Evolutionary conservation across 2,888 invertebrate species (phyloP).

Genomic region (Itoplectis maculator): DNA sequence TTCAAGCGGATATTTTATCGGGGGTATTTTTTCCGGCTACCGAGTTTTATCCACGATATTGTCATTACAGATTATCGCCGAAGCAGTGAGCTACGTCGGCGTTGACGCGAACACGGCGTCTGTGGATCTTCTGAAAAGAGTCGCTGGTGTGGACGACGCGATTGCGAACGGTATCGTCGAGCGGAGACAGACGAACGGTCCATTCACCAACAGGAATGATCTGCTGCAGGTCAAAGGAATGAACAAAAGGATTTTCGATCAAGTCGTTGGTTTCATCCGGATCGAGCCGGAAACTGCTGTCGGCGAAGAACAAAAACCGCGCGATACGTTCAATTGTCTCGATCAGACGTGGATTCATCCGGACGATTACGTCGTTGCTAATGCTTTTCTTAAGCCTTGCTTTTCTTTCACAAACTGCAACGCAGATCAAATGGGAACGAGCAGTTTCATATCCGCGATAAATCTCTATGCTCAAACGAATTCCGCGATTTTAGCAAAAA

Average conservation of each 20-base stretch:
- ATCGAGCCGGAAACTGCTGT: constrained; percentile 85
- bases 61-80: constrained; percentile 88
- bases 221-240: constrained; percentile 92
- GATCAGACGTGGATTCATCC: constrained; percentile 97
- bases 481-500: constrained; percentile 83
- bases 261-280: constrained; percentile 94
- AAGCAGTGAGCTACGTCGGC: constrained; percentile 97
- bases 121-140: constrained; percentile 91
- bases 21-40: neutral
- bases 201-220: constrained; percentile 91
- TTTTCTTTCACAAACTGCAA: constrained; percentile 82
- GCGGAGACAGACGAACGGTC: constrained; percentile 89
- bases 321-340: constrained; percentile 80
- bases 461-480: constrained; percentile 45
- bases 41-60: neutral
- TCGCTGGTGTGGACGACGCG: constrained; percentile 92
- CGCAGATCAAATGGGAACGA: constrained; percentile 83
- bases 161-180: constrained; percentile 92
- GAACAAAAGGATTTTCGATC: constrained; percentile 93
- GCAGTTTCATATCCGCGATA: constrained; percentile 51
- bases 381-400: constrained; percentile 86
- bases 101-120: constrained; percentile 96
- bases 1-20: neutral
- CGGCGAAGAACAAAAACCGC: neutral
- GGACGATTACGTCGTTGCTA: constrained; percentile 92